These are phyloP conservation scores for Himalopsyche tibetana DNA, from an alignment of 2,888 invertebrate species.

Conservation along the genomic window DNA sequence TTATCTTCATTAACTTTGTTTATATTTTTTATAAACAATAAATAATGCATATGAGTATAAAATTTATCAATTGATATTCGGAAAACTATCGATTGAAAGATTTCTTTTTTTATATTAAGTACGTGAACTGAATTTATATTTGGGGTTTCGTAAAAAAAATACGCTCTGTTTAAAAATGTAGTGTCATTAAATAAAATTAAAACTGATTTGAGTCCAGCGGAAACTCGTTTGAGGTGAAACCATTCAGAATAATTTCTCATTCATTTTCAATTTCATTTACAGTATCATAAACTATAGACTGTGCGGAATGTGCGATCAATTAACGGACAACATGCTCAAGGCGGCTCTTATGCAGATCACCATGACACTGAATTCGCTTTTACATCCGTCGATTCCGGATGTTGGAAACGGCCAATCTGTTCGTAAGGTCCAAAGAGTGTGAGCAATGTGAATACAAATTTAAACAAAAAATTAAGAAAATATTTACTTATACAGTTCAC, in stretches of 20 bases:
- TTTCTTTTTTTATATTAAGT: no score
- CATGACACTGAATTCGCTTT: constrained; percentile 50
- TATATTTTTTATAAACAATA: no score
- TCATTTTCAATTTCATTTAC: constrained; percentile 31
- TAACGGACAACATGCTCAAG: constrained; percentile 1
- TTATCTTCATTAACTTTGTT: no score
- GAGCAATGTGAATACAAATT: background rate
- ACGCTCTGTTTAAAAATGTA: background rate
- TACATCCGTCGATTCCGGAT: constrained; percentile 60
- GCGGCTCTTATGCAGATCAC: constrained; percentile 27
- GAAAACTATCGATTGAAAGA: no score
- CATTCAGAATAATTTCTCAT: constrained; percentile 34
- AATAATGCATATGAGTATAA: no score
- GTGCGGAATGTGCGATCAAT: constrained; percentile 25
- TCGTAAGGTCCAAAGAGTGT: background rate
- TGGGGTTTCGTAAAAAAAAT: background rate
- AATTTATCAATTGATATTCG: no score
- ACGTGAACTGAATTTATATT: no score
- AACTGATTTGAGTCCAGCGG: background rate
- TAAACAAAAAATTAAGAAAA: background rate
- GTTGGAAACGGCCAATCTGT: constrained; percentile 29
- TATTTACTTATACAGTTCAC: no score
- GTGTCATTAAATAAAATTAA: constrained; percentile 15
- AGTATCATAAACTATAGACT: constrained; percentile 14
- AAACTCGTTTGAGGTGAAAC: constrained; percentile 20